These are phyloP conservation scores for Nestor notabilis DNA, from an alignment of 2,113 vertebrate genomes.

Conservation along the genomic window DNA sequence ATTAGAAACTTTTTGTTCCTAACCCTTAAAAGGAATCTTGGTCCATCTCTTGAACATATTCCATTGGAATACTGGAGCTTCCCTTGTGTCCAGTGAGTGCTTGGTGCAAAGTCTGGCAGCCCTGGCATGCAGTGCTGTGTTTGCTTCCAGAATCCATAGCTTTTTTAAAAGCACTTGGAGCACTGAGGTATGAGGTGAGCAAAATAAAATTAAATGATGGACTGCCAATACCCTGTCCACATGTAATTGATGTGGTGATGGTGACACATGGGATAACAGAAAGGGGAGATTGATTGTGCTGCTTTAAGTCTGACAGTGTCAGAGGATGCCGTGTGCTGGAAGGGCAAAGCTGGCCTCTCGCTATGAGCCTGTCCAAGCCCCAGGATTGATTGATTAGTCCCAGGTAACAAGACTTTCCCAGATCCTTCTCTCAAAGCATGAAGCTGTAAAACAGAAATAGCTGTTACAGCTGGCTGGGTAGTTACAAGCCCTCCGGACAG, in stretches of 20 bases:
- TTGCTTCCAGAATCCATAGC: background rate
- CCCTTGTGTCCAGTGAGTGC: fast-evolving
- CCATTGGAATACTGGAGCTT: background rate
- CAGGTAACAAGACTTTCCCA: slow-evolving; percentile 12
- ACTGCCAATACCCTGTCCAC: background rate
- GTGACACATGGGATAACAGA: background rate
- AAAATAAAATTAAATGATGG: background rate
- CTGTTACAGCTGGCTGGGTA: slow-evolving; percentile 26
- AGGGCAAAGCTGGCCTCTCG: background rate
- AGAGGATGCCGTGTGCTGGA: background rate
- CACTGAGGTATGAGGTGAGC: background rate
- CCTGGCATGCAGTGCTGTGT: fast-evolving
- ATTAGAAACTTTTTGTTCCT: background rate
- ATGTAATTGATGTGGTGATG: background rate
- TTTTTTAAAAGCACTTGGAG: background rate
- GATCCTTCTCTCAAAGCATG: background rate
- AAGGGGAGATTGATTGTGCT: background rate
- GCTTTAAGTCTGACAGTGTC: background rate
- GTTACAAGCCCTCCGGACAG: background rate
- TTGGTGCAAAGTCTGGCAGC: background rate
- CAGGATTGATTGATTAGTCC: slow-evolving; percentile 12
- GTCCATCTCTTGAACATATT: background rate
- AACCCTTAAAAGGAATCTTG: background rate
- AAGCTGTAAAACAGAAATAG: background rate
- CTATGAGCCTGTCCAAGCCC: background rate